Evolutionary conservation across 2,888 invertebrate genomes (phyloP), one percentile per base, ranked within the genome.

Genomic region (Amblyteles armatorius): DNA sequence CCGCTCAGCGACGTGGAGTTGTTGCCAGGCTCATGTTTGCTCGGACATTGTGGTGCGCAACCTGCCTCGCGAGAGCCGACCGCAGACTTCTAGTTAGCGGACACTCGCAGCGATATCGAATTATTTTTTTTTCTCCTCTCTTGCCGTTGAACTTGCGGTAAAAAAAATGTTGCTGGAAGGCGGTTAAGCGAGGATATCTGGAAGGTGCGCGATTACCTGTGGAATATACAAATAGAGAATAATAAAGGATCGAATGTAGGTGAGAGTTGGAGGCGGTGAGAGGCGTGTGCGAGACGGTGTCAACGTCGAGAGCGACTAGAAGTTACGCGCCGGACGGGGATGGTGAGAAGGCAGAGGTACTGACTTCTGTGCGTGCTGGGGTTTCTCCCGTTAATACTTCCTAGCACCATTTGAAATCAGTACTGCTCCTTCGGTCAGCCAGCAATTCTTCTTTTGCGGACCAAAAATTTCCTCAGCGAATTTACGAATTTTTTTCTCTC

Each of bases 381-480:
- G 92, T 94, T 88, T 76, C 82, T 63, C 76, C 77, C 13, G 55
- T 44, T 44, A 11, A 44, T 87, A 91, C 90, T 90, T 92, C 94
- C 94, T 94, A 94, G 94, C 94, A 94, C 94, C 94, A 94, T 94
- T 93, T 93, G 94, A 94, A 94, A 94, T 94, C 94, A 93, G 94
- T 94, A 93, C 93, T 92, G 90, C 93, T 93, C 92, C 91, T 93
- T 92, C 92, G 91, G 90, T 86, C 87, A 88, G 78, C 90, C 92
- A 79, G 68, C 92, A 33, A 5, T 9, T 13, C 29, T 13, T 5
- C 19, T 7, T n/a, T 36, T n/a, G 11, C 36, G 36, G 40, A 29
- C 16, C 26, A 29, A 16, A 67, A 5, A 50, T 19, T 52, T 9
- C 19, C 36, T 0, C 19, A 63, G 36, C 63, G n/a, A 16, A 16